Conservation (phyloP, 2,888 invertebrate genomes). For the Hypena proboscidalis region DNA sequence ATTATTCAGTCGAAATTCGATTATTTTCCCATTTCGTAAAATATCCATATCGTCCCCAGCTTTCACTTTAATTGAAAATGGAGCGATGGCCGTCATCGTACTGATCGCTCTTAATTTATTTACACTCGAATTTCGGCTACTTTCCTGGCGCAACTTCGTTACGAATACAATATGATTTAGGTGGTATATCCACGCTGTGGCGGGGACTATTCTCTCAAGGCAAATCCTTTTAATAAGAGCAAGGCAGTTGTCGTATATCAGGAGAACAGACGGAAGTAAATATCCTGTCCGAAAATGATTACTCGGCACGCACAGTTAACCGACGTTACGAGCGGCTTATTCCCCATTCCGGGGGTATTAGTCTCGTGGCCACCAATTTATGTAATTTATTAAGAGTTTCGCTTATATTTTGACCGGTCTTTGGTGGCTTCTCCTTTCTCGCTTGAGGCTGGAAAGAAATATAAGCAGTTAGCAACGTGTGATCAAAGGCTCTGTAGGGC, state of each 20-base stretch:
- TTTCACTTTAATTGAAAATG: conserved; percentile 82
- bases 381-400: conserved; percentile 83
- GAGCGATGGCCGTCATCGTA: conserved; percentile 66
- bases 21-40: conserved; percentile 84
- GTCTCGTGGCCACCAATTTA: conserved; percentile 78
- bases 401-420: conserved; percentile 66
- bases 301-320: conserved; percentile 78
- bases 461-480: conserved; percentile 68
- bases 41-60: conserved; percentile 83
- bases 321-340: conserved; percentile 78
- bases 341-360: conserved; percentile 81
- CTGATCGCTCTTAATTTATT: conserved; percentile 72
- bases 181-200: conserved; percentile 24
- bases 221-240: conserved; percentile 68
- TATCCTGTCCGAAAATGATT: conserved; percentile 82
- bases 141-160: conserved; percentile 48
- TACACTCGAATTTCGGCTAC: conserved; percentile 52
- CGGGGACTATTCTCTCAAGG: conserved; percentile 32
- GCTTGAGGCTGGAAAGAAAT: conserved; percentile 68
- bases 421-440: conserved; percentile 74
- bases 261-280: conserved; percentile 77
- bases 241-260: conserved; percentile 60
- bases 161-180: conserved; percentile 42
- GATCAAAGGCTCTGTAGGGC: conserved; percentile 78
- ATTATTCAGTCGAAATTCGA: conserved; percentile 84